Base-by-base conservation (phyloP, 2,113 vertebrate species). In the Dicrurus megarhynchus region DNA sequence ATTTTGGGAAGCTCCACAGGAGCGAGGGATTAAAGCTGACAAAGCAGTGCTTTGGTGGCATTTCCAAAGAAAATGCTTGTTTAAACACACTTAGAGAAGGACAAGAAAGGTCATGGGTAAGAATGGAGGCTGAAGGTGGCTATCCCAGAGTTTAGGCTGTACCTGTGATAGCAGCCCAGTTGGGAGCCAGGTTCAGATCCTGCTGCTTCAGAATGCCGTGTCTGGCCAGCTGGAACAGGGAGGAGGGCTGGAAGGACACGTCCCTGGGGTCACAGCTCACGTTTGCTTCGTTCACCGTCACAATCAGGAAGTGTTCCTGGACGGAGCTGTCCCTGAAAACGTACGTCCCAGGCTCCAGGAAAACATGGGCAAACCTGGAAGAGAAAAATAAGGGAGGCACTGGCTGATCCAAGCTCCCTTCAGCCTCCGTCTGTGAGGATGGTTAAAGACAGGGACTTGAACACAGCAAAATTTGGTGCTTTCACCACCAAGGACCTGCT, bases 321-420 rank as follows among this genome's bases (percentile, higher is more conserved):
- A 98, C 24, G 1, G 95, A 97, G 2, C 96, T 99, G 93, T 99
- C 99, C 86, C 95, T 91, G 93, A 99, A 99, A 50, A 99, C 98
- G 0, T 99, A 99, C 1, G 98, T 99, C 28, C 99, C 99, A 4
- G 98, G 94, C 41, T 99, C 98, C 53, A 98, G 96, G 95, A 99
- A 99, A 94, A 98, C 97, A 41, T 99, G 99, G 20, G 98, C 99
- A 97, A 99, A 99, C 97, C 99, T 99, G 47, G 37, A 90, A 13
- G 28, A 11, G 44, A 60, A 14, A 27, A 59, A 9, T 2, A 20
- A 50, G 28, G 13, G 10, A 80, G 24, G 52, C 4, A 15, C 11
- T 6, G 6, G 22, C 28, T 63, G 50, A 46, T 35, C 9, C 53
- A 35, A 46, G 32, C 13, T 53, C 26, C 41, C 65, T 53, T 44